Conservation (phyloP, 2,888 invertebrate genomes). For the Limnephilus marmoratus region DNA sequence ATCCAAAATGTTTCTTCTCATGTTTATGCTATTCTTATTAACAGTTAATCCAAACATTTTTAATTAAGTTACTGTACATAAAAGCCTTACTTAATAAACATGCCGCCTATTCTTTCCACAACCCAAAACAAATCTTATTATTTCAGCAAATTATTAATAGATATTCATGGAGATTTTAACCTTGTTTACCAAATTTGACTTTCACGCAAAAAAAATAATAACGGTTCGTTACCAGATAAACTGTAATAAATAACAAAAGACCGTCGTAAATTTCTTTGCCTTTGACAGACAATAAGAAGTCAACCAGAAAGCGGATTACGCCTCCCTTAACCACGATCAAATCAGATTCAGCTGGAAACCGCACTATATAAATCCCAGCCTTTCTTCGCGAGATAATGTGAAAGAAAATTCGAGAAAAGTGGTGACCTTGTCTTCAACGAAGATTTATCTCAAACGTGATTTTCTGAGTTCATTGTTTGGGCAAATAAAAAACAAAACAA, state of each 20-base stretch:
- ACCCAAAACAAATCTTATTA: neutral
- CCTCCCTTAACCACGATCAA: slow-evolving; percentile 53
- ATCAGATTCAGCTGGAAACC: slow-evolving; percentile 57
- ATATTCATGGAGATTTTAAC: neutral
- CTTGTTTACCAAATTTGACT: neutral
- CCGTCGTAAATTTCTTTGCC: neutral
- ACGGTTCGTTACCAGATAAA: neutral
- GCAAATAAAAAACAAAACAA: neutral
- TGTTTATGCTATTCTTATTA: neutral
- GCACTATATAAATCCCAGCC: slow-evolving; percentile 3
- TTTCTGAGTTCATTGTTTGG: neutral
- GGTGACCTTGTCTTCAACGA: neutral
- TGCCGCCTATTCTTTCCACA: neutral
- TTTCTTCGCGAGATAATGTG: slow-evolving; percentile 11
- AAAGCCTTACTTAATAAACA: neutral
- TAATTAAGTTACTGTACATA: neutral
- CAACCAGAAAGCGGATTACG: slow-evolving; percentile 38
- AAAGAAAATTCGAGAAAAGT: neutral
- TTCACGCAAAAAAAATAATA: neutral
- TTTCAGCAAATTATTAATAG: neutral
- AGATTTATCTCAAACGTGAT: slow-evolving; percentile 2
- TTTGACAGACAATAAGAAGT: slow-evolving; percentile 43
- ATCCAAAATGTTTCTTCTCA: neutral
- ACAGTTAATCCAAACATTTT: neutral
- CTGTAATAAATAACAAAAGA: neutral